Evolutionary conservation across 2,888 invertebrate species (phyloP), one percentile per base, ranked within the genome.

Genomic region (Lithophane socia): DNA sequence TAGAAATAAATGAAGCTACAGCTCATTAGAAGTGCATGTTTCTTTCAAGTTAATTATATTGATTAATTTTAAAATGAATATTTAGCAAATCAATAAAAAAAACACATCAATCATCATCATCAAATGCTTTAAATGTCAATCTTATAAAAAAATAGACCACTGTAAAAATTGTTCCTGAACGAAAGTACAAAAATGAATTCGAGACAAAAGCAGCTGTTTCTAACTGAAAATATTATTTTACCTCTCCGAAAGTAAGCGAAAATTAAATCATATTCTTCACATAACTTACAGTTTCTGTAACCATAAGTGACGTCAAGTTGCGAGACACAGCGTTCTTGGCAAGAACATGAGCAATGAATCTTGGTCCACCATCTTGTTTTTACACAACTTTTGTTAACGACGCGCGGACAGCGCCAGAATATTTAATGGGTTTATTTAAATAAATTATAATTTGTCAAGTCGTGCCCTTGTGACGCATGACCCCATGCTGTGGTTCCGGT

Each of bases 301-400:
- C 74, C 78, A 76, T 77, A 85, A 83, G 79, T 87, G 87, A 83
- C 80, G 81, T 79, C 67, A 83, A 77, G 74, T 85, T 72, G 65
- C 78, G 67, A 76, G 77, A 75, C 84, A 68, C 75, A 70, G 72
- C 73, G 75, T 65, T 84, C 78, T 86, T 88, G 86, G 80, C 87
- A 80, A 81, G 84, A 82, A 79, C 66, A 78, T 71, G 73, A 74
- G 80, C 81, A 65, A 88, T 88, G 86, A 88, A 88, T 88, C 86
- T 84, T 74, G 52, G 21, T 44, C 76, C 67, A 56, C 88, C 87
- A 86, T 88, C 78, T 87, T 84, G 86, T 87, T 87, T 88, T 88
- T 86, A 77, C 73, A 85, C 76, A 88, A 88, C 89, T 88, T 88
- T 88, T 84, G 84, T 79, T 79, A 73, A 85, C 56, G 77, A 86